Evolutionary conservation across 2,113 vertebrate species (phyloP), one percentile per base, ranked within the genome.

Genomic region (Arothron firmamentum): DNA sequence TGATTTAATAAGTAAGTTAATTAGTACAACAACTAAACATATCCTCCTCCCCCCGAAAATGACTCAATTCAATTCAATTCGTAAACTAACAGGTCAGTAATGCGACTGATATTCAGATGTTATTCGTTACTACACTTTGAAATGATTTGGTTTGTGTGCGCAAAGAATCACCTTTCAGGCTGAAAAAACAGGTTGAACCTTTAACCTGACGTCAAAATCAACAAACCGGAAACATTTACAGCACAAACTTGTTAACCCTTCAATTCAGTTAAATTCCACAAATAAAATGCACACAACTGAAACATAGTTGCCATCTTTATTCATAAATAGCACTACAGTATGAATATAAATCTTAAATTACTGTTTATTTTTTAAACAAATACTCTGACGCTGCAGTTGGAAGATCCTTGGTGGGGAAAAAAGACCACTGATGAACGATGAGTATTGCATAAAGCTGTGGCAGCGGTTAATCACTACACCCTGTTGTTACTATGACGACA

Each of bases 291-390:
- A 63, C 34, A 55, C 63, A 72, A 61, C 6, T 90, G 89, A 94
- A 94, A 94, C 89, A 94, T 92, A 94, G 93, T 93, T 93, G 89
- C 89, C 92, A 77, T 85, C 90, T 95, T 97, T 96, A 96, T 96
- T 96, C 92, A 96, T 97, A 96, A 97, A 97, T 97, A 97, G 93
- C 91, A 92, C 95, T 94, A 93, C 92, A 90, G 92, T 96, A 95
- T 93, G 94, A 96, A 96, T 96, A 96, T 96, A 96, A 96, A 92
- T 94, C 75, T 96, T 94, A 92, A 93, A 92, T 93, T 94, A 93
- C 80, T 75, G 72, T 48, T 83, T 92, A 38, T 92, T 92, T 93
- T 93, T 93, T 71, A 70, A 93, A 94, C 92, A 96, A 94, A 95
- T 94, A 93, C 92, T 95, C 92, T 78, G 92, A 92, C 90, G 91